These are phyloP conservation scores for Doryteuthis pealeii DNA, from an alignment of 1,140 invertebrate genomes.

Conservation along the genomic window DNA sequence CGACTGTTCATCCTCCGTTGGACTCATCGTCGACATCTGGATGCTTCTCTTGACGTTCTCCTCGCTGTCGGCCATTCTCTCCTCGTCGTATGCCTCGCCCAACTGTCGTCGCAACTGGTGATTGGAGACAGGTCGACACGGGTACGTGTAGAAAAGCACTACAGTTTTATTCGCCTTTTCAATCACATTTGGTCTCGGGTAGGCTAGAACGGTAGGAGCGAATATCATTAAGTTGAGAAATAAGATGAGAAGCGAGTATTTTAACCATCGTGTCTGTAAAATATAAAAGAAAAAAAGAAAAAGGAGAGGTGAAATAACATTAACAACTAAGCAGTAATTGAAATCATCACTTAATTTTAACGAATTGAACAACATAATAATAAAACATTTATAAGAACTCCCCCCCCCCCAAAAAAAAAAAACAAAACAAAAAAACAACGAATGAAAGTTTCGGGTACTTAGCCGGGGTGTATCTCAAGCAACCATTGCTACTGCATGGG, in stretches of 20 bases:
- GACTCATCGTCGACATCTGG: constrained; percentile 18
- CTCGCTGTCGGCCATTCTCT: constrained; percentile 33
- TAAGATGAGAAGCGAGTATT: neutral
- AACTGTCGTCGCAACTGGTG: constrained; percentile 31
- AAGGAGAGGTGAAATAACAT: neutral
- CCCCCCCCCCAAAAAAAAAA: too few species aligned
- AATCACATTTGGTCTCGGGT: neutral
- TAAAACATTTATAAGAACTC: too few species aligned
- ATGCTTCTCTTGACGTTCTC: constrained; percentile 25
- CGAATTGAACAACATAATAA: neutral
- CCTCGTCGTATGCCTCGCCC: constrained; percentile 28
- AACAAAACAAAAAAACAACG: too few species aligned
- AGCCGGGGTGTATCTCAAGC: too few species aligned
- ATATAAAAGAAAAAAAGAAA: neutral
- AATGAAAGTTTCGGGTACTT: too few species aligned
- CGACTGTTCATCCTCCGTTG: constrained; percentile 6
- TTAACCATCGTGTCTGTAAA: constrained; percentile 5
- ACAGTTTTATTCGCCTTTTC: constrained; percentile 19
- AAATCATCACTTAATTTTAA: neutral
- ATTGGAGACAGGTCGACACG: constrained; percentile 31
- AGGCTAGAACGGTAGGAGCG: neutral
- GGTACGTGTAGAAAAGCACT: constrained; percentile 28
- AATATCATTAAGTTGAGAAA: neutral
- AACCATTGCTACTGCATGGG: too few species aligned
- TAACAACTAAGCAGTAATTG: neutral